Evolutionary conservation across 2,888 invertebrate species (phyloP).

Genomic region (Cheilosia soror): DNA sequence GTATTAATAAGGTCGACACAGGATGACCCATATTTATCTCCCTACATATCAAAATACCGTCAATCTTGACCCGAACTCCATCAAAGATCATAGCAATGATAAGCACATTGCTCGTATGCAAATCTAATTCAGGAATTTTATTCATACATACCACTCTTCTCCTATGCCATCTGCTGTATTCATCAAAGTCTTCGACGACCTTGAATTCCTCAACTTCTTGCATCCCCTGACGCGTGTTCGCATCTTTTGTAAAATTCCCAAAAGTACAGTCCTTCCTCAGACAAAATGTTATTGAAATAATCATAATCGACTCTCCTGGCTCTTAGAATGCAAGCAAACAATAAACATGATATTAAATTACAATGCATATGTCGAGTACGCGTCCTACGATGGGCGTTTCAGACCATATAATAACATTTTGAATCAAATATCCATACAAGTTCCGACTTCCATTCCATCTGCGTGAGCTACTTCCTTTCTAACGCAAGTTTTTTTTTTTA

Average conservation of each 20-base stretch:
- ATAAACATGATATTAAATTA: conserved; percentile 66
- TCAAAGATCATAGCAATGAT: no score
- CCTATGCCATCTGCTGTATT: not conserved
- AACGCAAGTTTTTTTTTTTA: not conserved
- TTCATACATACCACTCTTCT: no score
- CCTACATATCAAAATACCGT: no score
- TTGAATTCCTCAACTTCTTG: conserved; percentile 33
- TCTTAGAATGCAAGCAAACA: conserved; percentile 31
- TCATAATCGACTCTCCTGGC: conserved; percentile 5
- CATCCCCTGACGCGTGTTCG: conserved; percentile 56
- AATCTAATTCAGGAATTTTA: no score
- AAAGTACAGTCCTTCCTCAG: conserved; percentile 54
- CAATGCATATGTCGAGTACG: conserved; percentile 34
- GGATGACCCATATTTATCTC: no score
- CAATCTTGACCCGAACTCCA: no score
- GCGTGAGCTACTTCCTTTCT: conserved; percentile 65
- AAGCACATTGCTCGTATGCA: no score
- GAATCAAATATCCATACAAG: conserved; percentile 67
- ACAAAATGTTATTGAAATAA: conserved; percentile 42
- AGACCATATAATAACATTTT: conserved; percentile 65
- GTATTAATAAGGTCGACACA: no score
- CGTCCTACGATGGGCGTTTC: conserved; percentile 63
- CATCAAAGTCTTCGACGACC: conserved; percentile 12
- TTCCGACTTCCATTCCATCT: conserved; percentile 51
- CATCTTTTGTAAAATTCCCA: conserved; percentile 8